A percentile compares a stretch with the other conserved stretches of the same genome.
phyloP scores from a whole-genome alignment of 2,113 vertebrate species.

The Emydocephalus ijimae region DNA sequence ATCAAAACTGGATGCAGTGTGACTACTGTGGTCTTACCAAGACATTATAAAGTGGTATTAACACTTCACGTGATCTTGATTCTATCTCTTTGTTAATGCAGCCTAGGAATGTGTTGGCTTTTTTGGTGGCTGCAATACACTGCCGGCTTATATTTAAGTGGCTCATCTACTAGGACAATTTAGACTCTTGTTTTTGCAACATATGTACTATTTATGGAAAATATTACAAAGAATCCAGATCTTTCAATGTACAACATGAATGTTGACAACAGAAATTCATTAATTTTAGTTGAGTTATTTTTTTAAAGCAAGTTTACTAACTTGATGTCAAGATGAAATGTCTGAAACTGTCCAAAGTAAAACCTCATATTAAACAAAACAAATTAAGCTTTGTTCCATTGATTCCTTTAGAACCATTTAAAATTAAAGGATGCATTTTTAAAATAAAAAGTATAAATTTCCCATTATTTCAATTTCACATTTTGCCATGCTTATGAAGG shows the following conservation, averaged over 20 bases:
- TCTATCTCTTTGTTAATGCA: too few species aligned
- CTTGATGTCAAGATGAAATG: slow-evolving; percentile 14
- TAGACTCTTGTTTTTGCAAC: neutral
- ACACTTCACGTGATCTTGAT: too few species aligned
- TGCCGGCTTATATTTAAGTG: too few species aligned
- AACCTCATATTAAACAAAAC: neutral
- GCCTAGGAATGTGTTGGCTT: too few species aligned
- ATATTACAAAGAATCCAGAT: neutral
- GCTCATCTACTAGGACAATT: too few species aligned
- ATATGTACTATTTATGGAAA: neutral
- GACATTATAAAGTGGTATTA: too few species aligned
- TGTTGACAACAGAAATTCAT: neutral
- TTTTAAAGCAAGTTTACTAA: neutral
- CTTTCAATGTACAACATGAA: neutral
- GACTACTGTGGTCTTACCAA: too few species aligned
- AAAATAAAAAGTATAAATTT: neutral
- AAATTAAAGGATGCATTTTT: neutral
- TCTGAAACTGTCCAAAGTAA: neutral
- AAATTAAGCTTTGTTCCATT: neutral
- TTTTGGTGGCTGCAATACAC: too few species aligned
- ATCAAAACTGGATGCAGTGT: too few species aligned
- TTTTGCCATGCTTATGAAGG: neutral
- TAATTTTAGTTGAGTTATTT: slow-evolving; percentile 8
- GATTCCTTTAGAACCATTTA: neutral
- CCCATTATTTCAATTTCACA: neutral